Evolutionary conservation across 2,888 invertebrate genomes (phyloP), one percentile per base, ranked within the genome.

Genomic region (Amblyteles armatorius): DNA sequence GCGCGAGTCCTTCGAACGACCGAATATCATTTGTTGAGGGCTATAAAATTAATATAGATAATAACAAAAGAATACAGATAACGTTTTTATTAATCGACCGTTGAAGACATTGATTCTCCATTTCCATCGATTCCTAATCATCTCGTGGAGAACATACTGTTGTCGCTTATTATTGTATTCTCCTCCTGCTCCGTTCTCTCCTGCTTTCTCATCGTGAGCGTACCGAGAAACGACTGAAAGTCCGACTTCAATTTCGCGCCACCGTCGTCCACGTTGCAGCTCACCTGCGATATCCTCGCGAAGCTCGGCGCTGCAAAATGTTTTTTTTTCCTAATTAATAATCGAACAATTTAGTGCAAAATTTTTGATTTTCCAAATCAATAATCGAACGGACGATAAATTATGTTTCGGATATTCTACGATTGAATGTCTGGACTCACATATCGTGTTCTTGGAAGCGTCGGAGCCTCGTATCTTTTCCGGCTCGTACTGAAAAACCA

Each of bases 241-340:
- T 96, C 96, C 67, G 94, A 94, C 93, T 95, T 95, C 73, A 96
- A 93, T 83, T 95, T 94, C 89, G 95, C 95, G 33, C 95, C 95
- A 89, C 95, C 95, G 48, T 95, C 94, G 89, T 95, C 95, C 84
- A 95, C 92, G 90, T 96, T 95, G 16, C 95, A 95, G 74, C 94
- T 94, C 3, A 96, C 95, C 91, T 95, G 95, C 11, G 95, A 95
- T 40, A 96, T 95, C 90, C 95, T 95, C 13, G 95, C 94, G 90
- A 96, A 96, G 44, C 95, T 95, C 33, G 95, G 94, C 83, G 95
- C 96, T 96, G 94, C 87, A 94, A 95, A 79, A 76, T 89, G 73
- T 82, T 82, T 26, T 79, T 60, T 36, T 1, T 7, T 22, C 22
- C 22, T 1, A 2, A 36, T 36, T 1, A 36, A 1, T 36, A 36